These are phyloP conservation scores for Sipha flava DNA, from an alignment of 1,140 invertebrate genomes.

Conservation along the genomic window DNA sequence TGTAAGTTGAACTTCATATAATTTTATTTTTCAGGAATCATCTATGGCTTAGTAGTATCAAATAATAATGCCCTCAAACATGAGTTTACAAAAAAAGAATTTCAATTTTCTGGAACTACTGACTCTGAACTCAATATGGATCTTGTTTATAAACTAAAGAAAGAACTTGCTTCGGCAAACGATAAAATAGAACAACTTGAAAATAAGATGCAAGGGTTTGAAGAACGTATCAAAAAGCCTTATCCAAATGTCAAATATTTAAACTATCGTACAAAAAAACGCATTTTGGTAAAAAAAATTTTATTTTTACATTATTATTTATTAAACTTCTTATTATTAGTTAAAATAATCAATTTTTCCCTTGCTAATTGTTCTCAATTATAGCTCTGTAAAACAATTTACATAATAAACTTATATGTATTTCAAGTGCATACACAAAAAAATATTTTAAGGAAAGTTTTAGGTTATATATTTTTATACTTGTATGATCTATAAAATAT, in stretches of 20 bases:
- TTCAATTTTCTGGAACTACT: neutral
- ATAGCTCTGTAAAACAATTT: too few species aligned
- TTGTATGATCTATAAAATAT: too few species aligned
- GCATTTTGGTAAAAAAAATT: constrained; percentile 25
- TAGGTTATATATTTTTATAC: too few species aligned
- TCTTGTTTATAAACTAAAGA: neutral
- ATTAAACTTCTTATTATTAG: too few species aligned
- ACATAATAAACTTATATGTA: too few species aligned
- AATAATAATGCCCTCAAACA: neutral
- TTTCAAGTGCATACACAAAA: too few species aligned
- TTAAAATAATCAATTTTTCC: too few species aligned
- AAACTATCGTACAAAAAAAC: constrained; percentile 30
- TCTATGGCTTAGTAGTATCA: neutral
- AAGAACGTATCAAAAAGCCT: constrained; percentile 27
- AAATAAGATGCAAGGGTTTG: constrained; percentile 21
- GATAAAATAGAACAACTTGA: constrained; percentile 17
- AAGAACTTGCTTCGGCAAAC: neutral
- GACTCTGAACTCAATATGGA: neutral
- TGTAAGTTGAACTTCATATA: too few species aligned
- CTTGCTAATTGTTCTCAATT: too few species aligned
- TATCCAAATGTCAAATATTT: constrained; percentile 33
- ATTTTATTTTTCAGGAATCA: neutral
- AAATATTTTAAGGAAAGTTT: too few species aligned
- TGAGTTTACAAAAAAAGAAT: neutral
- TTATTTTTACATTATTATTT: too few species aligned